Base-by-base conservation (phyloP, 2,797 vertebrate species). In the Vespertilio murinus region DNA sequence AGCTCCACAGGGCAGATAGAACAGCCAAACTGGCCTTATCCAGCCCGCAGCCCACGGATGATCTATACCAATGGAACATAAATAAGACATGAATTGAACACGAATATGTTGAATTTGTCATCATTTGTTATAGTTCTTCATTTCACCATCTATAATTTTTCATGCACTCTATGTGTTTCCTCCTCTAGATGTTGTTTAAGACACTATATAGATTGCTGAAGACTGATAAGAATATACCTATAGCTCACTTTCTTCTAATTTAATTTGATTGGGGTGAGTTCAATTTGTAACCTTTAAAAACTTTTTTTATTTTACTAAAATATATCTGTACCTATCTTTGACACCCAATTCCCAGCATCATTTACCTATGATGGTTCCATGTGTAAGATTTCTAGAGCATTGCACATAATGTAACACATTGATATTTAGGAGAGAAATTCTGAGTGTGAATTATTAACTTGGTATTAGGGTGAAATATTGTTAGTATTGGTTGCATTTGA, bases 401-500 rank as follows among this genome's bases (percentile, higher is more conserved):
- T 89, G 83, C 18, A 54, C 45, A 33, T 79, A 45, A 30, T 88
- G 30, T 89, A n/a, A 10, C 35, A 2, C 33, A 82, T 64, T 69
- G 6, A 5, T 54, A 91, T 96, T 73, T 28, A 93, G 20, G 69
- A 89, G 80, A 82, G 77, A 38, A 52, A 85, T 17, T 96, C 54
- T 49, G 89, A 73, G 47, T 56, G 59, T 90, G 94, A 94, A 90
- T 86, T 28, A 59, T 91, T 97, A 95, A 88, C 73, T 88, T 96
- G 91, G 59, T 93, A 73, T 96, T 38, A 54, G 56, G 42, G 0
- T 74, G 18, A 96, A 82, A 70, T 54, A 35, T 47, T 70, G 12
- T 91, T 78, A 91, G 42, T 95, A 85, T 59, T 96, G 71, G 65
- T 92, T 96, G 35, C 94, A 95, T 83, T 94, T 82, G 88, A 38